Conservation (phyloP, 2,797 vertebrate species). For the Melanotaenia boesemani region DNA sequence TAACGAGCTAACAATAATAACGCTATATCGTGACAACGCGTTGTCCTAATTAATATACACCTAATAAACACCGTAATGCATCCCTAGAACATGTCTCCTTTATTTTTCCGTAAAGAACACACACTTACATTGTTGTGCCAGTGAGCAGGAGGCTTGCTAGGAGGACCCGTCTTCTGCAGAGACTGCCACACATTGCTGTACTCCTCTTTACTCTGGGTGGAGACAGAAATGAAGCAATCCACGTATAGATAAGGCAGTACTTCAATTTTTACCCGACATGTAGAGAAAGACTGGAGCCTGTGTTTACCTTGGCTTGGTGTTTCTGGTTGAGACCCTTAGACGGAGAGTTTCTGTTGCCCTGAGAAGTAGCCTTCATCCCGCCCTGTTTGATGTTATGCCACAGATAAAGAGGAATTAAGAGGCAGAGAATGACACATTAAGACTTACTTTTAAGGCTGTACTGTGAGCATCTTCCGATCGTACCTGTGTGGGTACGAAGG, state of each 20-base stretch:
- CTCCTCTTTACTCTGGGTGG: conserved; percentile 76
- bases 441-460: background rate
- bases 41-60: too few species aligned
- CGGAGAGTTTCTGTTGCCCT: conserved; percentile 82
- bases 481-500: conserved; percentile 93
- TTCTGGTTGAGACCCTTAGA: conserved; percentile 85
- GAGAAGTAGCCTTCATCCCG: conserved; percentile 80
- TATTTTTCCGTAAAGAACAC: background rate
- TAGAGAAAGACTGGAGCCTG: too few species aligned
- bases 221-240: background rate
- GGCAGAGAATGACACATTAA: background rate
- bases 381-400: conserved; percentile 86
- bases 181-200: conserved; percentile 94
- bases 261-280: background rate
- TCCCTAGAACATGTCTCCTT: too few species aligned
- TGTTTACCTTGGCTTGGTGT: conserved; percentile 83
- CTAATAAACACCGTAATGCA: too few species aligned
- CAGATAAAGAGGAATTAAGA: background rate
- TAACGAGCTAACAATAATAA: too few species aligned
- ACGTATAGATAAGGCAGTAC: background rate
- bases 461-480: conserved; percentile 20
- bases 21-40: too few species aligned
- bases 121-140: conserved; percentile 86
- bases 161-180: conserved; percentile 87
- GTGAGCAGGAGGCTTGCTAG: conserved; percentile 84